Base-by-base conservation (phyloP, 2,888 invertebrate genomes). In the Hybos culiciformis region DNA sequence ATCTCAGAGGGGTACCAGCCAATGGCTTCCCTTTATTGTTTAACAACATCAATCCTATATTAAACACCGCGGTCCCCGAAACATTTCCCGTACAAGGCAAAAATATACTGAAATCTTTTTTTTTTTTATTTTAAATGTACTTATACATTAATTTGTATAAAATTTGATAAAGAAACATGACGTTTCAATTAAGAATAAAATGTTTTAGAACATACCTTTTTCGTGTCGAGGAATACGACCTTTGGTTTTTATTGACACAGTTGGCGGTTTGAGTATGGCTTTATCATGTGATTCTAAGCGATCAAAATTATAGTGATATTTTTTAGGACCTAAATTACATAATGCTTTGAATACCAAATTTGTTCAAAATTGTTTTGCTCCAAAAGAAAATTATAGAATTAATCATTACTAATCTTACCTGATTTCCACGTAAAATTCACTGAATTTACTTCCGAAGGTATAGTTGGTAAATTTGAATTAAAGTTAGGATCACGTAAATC, bases 361-460 rank as follows among this genome's bases (percentile, higher is more conserved):
- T n/a, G n/a, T n/a, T n/a, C n/a, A n/a, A n/a, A n/a, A n/a, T n/a
- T n/a, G n/a, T n/a, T n/a, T n/a, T n/a, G n/a, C n/a, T n/a, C n/a
- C n/a, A n/a, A n/a, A n/a, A n/a, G n/a, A n/a, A n/a, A n/a, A n/a
- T n/a, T n/a, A n/a, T n/a, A n/a, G n/a, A n/a, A n/a, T n/a, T n/a
- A n/a, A n/a, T n/a, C n/a, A n/a, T n/a, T n/a, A 15, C 85, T n/a
- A n/a, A n/a, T n/a, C n/a, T n/a, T n/a, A n/a, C n/a, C 84, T 2
- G 88, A 82, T 58, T 81, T 80, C 91, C 90, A 90, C 36, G 90
- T 90, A 60, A 91, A 90, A 67, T 90, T 90, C 2, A 90, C 88
- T 61, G 80, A 81, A 48, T 83, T 82, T 19, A 93, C 87, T 70
- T 93, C 91, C 5, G 90, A 83, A 3, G 93, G 93, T 58, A 94